A percentile compares a stretch with the other conserved stretches of the same genome.
Conservation (phyloP, 1,140 invertebrate species). For the Coptotermes formosanus region DNA sequence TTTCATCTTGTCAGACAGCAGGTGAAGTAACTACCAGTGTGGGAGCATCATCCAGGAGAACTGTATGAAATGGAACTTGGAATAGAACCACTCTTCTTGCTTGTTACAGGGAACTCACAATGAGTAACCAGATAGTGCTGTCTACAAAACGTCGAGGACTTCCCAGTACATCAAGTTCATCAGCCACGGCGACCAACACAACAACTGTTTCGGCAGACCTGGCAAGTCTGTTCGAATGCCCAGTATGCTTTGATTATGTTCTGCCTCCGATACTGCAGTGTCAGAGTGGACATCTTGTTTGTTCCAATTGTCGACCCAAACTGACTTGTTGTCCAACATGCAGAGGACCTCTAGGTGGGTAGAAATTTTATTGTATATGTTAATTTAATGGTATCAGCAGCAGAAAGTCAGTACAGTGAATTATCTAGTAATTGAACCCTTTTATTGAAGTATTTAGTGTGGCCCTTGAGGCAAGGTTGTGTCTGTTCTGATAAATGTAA, state of each 20-base stretch:
- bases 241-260: constrained; percentile 99
- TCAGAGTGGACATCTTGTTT: constrained; percentile 85
- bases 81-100: not conserved
- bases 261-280: constrained; percentile 92
- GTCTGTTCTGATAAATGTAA: too few species aligned
- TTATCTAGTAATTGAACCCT: too few species aligned
- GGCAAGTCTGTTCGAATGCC: constrained; percentile 96
- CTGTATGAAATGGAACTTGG: too few species aligned
- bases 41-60: too few species aligned
- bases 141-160: constrained; percentile 39
- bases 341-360: constrained; percentile 80
- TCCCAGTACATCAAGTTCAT: constrained; percentile 47
- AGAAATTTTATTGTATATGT: not conserved
- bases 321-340: constrained; percentile 97
- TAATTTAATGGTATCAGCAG: too few species aligned
- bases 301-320: constrained; percentile 94
- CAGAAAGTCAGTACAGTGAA: too few species aligned
- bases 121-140: constrained; percentile 25
- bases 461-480: too few species aligned
- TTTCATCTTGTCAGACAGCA: too few species aligned
- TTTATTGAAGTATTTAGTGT: too few species aligned
- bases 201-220: constrained; percentile 75
- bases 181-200: constrained; percentile 47
- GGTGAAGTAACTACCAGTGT: too few species aligned
- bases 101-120: not conserved